These are phyloP conservation scores for Burhinus bistriatus DNA, from an alignment of 2,113 vertebrate genomes.

Conservation along the genomic window DNA sequence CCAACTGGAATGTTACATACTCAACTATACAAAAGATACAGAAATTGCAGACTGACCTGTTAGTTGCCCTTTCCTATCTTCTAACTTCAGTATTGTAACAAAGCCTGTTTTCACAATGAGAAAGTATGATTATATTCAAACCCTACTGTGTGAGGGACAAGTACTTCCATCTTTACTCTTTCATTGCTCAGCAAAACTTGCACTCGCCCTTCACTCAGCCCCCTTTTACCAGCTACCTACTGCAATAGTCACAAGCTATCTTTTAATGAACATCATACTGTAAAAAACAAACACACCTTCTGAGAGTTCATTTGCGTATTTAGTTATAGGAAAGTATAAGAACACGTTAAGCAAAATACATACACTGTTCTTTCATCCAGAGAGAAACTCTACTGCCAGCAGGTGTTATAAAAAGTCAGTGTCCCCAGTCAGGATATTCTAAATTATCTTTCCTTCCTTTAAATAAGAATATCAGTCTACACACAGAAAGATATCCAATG, in stretches of 20 bases:
- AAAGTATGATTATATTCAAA: not conserved
- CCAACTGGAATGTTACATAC: not conserved
- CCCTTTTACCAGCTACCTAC: not conserved
- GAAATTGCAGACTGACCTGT: constrained; percentile 11
- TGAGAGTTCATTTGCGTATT: not conserved
- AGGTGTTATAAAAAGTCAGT: not conserved
- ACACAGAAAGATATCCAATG: not conserved
- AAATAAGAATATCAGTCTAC: not conserved
- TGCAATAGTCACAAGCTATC: not conserved
- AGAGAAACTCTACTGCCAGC: not conserved
- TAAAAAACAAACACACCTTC: not conserved
- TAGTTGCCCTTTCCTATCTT: constrained; percentile 1
- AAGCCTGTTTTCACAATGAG: not conserved
- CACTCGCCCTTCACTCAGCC: not conserved
- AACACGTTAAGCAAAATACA: not conserved
- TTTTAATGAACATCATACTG: not conserved
- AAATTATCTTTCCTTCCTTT: not conserved
- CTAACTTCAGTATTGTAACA: not conserved
- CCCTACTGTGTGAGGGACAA: not conserved
- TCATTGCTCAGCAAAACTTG: not conserved
- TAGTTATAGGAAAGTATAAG: not conserved
- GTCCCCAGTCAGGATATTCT: not conserved
- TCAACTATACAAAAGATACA: not conserved
- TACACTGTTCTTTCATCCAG: not conserved
- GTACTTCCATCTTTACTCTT: not conserved